Base-by-base conservation (phyloP, 2,797 vertebrate species). In the Podargus strigoides region DNA sequence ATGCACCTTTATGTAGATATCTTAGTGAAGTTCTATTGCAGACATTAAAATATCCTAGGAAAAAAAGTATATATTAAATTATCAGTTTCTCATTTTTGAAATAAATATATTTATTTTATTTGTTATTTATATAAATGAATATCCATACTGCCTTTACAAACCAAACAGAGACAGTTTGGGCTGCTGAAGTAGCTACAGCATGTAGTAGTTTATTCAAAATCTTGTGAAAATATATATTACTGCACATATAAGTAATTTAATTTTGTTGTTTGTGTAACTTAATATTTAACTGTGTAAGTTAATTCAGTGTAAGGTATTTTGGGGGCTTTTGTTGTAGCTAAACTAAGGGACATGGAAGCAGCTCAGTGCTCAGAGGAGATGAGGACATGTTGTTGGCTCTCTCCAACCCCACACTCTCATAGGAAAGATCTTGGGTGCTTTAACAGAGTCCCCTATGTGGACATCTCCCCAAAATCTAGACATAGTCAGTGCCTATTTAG, bases 251-350 rank as follows among this genome's bases (percentile, higher is more conserved):
- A 72, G 42, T 59, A 47, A 80, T 23, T 44, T 63, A 37, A 84
- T 78, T 81, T 77, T 88, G 42, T 69, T 90, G 52, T 56, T 91
- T 88, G 76, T 95, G 60, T 30, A 86, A 32, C 47, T 88, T 87
- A 77, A 55, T 86, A 88, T 55, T 55, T 0, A 0, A 28, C 14
- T 26, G 39, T 44, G 58, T 59, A 93, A 88, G 52, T 85, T 58
- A 77, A 24, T 28, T 59, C 17, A 14, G 13, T 20, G 42, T 19
- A 66, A 89, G 27, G 16, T 37, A 24, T 69, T 88, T 83, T 78
- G 59, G 77, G 75, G 62, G 73, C 14, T 63, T 70, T 77, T 70
- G 23, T 32, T 3, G 37, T 23, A 88, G 73, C 42, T 73, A 18
- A 50, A 36, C 5, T 30, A 9, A n/a, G 12, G 27, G 34, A 36